Base-by-base conservation (phyloP, 2,888 invertebrate genomes). In the Zootermopsis nevadensis region DNA sequence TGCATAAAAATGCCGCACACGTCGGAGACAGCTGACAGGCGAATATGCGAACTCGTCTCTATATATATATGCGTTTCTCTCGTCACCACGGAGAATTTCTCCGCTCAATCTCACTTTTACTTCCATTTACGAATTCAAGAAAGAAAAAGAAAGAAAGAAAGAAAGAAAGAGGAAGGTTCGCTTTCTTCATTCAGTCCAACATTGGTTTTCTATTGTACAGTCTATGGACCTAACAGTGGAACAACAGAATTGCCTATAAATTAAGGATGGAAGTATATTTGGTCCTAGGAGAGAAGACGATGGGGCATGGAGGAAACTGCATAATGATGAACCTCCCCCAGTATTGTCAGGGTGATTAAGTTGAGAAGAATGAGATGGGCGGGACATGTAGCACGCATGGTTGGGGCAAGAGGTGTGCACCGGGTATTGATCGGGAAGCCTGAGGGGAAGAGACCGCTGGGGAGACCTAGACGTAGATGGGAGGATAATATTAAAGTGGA, bases 11-110 rank as follows among this genome's bases (percentile, higher is more conserved):
- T 33, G 35, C 6, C 42, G 74, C 38, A 7, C 74, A 74, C 31
- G 74, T 74, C 74, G 35, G 33, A n/a, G 74, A 74, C 74, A 74
- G 74, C 74, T 74, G 74, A 74, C 74, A 38, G 33, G 74, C 24
- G 74, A 33, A 22, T 22, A 69, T 33, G 69, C 69, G 33, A 69
- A 22, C 74, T 38, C n/a, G 60, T 60, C 60, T 60, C 60, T n/a
- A 60, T 27, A 60, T 27, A 60, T 6, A 12, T 19, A 24, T 10
- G 10, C 38, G 38, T 38, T 19, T 6, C n/a, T 60, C 27, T n/a
- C 8, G 6, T 6, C n/a, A n/a, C 27, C 60, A 0, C n/a, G 12
- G n/a, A n/a, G 27, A 60, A 27, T 60, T 60, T n/a, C 27, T 27
- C 27, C 27, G 10, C 38, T 38, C 74, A 42, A 42, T 74, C 74